Percentiles rank a stretch among this genome's conserved stretches.
Evolutionary conservation across 2,888 invertebrate genomes (phyloP).

Genomic region (Papilio demoleus): DNA sequence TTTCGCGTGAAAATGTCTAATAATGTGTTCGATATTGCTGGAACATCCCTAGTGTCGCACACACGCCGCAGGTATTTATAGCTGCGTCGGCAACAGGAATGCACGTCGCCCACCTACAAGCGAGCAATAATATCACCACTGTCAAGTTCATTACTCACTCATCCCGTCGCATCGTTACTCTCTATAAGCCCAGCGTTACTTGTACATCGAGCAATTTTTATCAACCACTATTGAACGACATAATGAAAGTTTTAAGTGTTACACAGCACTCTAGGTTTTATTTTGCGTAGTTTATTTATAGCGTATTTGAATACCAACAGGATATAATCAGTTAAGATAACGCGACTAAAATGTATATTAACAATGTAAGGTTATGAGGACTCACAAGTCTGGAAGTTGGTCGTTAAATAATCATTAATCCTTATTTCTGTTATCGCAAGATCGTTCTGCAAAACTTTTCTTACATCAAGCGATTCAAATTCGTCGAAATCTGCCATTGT

Average conservation of each 20-base stretch:
- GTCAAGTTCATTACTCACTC: conserved; percentile 79
- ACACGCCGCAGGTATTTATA: conserved; percentile 54
- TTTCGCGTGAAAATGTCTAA: no score
- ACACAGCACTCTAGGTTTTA: background rate
- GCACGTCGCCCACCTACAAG: conserved; percentile 65
- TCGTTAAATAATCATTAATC: background rate
- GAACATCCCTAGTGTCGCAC: conserved; percentile 3
- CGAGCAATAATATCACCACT: conserved; percentile 69
- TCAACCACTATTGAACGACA: background rate
- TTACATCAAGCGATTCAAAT: background rate
- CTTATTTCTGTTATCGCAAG: background rate
- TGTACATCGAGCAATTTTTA: conserved; percentile 27
- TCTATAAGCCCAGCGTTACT: conserved; percentile 20
- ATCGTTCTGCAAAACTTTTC: background rate
- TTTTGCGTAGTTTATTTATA: conserved; percentile 8
- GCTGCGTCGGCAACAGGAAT: conserved; percentile 55
- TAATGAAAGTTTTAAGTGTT: conserved; percentile 9
- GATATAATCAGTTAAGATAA: conserved; percentile 1
- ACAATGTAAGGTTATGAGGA: background rate
- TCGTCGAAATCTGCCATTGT: no score
- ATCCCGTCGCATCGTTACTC: conserved; percentile 42
- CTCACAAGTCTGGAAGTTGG: background rate
- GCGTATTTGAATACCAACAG: background rate
- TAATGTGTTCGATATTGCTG: conserved; percentile 29
- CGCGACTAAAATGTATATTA: background rate